Evolutionary conservation across 1,140 invertebrate species (phyloP).

Genomic region (Drosophila sulfurigaster): DNA sequence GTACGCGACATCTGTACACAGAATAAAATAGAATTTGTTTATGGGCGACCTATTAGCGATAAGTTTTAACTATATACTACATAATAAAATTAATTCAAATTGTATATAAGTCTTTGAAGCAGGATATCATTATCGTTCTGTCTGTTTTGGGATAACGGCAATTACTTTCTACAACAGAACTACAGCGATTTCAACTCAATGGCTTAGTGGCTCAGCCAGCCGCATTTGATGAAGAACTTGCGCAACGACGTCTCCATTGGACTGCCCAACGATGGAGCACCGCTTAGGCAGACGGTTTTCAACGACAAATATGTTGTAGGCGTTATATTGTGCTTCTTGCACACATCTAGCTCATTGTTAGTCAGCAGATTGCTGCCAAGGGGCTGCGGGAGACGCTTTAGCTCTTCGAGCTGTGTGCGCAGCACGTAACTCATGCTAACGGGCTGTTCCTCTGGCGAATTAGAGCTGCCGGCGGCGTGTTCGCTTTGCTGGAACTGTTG

Average conservation of each 20-base stretch:
- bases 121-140: conserved; percentile 30
- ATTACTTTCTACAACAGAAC: conserved; percentile 6
- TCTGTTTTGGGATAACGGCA: conserved; percentile 9
- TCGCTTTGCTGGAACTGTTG: conserved; percentile 53
- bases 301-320: conserved; percentile 87
- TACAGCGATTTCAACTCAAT: neutral
- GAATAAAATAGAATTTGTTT: conserved; percentile 62
- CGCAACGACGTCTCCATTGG: conserved; percentile 79
- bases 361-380: conserved; percentile 83
- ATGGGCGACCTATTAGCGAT: conserved; percentile 32
- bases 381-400: conserved; percentile 70
- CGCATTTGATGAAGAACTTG: conserved; percentile 84
- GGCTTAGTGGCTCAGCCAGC: conserved; percentile 80
- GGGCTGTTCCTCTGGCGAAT: conserved; percentile 29
- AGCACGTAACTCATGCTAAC: conserved; percentile 69
- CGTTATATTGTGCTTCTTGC: conserved; percentile 86
- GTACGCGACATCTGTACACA: conserved; percentile 50
- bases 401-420: conserved; percentile 74
- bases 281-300: conserved; percentile 86
- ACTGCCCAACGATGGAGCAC: conserved; percentile 72
- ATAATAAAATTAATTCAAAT: conserved; percentile 48
- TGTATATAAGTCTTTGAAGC: conserved; percentile 62
- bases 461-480: conserved; percentile 45
- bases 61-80: conserved; percentile 35
- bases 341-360: conserved; percentile 85